Evolutionary conservation across 2,888 invertebrate genomes (phyloP).

Genomic region (Poecilobothrus nobilitatus): DNA sequence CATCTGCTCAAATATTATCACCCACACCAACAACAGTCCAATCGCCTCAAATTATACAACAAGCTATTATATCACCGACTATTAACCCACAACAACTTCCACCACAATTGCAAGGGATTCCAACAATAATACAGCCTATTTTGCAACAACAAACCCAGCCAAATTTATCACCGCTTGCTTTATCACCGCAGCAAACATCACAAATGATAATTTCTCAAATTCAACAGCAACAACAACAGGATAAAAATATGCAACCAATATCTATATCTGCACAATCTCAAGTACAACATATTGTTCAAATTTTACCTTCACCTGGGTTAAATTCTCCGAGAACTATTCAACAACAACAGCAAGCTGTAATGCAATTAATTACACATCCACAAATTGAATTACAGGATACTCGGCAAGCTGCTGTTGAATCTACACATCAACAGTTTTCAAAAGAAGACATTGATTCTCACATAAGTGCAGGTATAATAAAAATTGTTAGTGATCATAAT

Average conservation of each 20-base stretch:
- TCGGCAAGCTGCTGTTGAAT: not conserved
- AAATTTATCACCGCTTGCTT: constrained; percentile 8
- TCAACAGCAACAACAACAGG: constrained; percentile 12
- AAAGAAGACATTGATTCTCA: not conserved
- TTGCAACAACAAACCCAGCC: constrained; percentile 13
- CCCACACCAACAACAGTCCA: constrained; percentile 21
- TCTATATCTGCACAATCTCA: constrained; percentile 20
- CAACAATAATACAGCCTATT: constrained; percentile 2
- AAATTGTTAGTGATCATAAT: not conserved
- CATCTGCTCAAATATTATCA: constrained; percentile 32
- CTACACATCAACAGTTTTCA: not conserved
- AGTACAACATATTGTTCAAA: not conserved
- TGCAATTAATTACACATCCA: not conserved
- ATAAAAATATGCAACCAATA: constrained; percentile 18
- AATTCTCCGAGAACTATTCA: not conserved
- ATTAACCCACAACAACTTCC: constrained; percentile 13
- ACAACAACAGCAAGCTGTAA: not conserved
- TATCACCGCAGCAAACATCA: constrained; percentile 19
- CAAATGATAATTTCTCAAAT: constrained; percentile 11
- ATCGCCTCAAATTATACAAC: constrained; percentile 9
- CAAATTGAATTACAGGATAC: not conserved
- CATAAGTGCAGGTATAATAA: not conserved
- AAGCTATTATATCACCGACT: constrained; percentile 2
- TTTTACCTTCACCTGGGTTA: not conserved
- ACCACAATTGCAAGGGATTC: not conserved